phyloP scores from a whole-genome alignment of 2,797 vertebrate species.

The Sebastes diaconus region DNA sequence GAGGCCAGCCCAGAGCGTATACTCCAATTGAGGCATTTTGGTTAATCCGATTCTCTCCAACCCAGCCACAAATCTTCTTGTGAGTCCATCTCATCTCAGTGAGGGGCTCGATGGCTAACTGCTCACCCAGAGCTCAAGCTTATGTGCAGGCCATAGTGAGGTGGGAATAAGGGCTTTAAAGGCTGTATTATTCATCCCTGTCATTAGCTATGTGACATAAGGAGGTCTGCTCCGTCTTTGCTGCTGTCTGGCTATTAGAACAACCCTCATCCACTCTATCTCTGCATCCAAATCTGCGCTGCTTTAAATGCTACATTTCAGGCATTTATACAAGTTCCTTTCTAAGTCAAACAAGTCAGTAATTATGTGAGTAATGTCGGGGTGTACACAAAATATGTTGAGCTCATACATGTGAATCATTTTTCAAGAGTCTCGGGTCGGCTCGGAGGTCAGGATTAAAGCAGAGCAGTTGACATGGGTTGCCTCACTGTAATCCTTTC shows the following conservation, averaged over 20 bases:
- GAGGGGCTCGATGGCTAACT: conserved; percentile 59
- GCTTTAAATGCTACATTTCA: conserved; percentile 6
- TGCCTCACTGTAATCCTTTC: conserved; percentile 62
- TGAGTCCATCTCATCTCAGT: conserved; percentile 64
- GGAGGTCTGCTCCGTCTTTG: conserved; percentile 45
- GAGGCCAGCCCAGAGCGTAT: conserved; percentile 54
- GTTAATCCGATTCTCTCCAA: conserved; percentile 74
- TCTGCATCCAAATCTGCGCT: not conserved
- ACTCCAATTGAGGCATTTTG: conserved; percentile 65
- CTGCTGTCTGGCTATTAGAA: conserved; percentile 48
- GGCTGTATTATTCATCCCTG: conserved; percentile 61
- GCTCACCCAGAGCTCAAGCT: conserved; percentile 51
- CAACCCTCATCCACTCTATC: conserved; percentile 17
- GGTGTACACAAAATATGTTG: not conserved
- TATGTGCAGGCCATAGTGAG: conserved; percentile 60
- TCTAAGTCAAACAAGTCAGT: conserved; percentile 1
- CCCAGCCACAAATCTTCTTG: conserved; percentile 66
- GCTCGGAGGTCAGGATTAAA: conserved; percentile 44
- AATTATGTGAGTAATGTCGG: not conserved
- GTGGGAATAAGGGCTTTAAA: conserved; percentile 63
- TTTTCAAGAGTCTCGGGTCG: conserved; percentile 20
- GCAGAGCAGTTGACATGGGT: conserved; percentile 40
- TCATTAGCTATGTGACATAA: conserved; percentile 66
- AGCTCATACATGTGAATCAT: conserved; percentile 20
- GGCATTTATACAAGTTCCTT: not conserved